Evolutionary conservation across 2,888 invertebrate genomes (phyloP).

Genomic region (Drosophila conformis): DNA sequence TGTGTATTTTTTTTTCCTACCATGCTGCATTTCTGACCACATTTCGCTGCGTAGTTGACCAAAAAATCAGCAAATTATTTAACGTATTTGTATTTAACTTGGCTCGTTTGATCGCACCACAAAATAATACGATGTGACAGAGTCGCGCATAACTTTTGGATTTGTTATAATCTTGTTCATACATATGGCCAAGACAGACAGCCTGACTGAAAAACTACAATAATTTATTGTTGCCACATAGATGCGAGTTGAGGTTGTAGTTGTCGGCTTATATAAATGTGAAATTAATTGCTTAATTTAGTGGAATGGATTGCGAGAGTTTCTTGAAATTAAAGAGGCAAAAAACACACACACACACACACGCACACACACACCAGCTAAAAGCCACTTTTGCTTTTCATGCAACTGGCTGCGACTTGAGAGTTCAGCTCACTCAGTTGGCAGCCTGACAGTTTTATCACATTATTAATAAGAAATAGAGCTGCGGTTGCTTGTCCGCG

Average conservation of each 20-base stretch:
- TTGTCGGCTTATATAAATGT: constrained; percentile 77
- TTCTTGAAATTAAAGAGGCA: constrained; percentile 26
- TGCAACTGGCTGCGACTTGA: constrained; percentile 35
- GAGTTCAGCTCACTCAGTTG: constrained; percentile 62
- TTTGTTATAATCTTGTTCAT: constrained; percentile 52
- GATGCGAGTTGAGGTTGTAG: constrained; percentile 50
- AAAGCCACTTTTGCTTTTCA: constrained; percentile 57
- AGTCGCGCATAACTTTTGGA: constrained; percentile 47
- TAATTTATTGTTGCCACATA: constrained; percentile 69
- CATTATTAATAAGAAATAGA: constrained; percentile 78
- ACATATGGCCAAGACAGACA: constrained; percentile 8
- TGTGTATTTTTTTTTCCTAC: constrained; percentile 1
- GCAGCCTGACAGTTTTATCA: constrained; percentile 74
- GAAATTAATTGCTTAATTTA: constrained; percentile 80
- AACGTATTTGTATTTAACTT: constrained; percentile 23
- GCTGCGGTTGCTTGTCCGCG: constrained; percentile 44
- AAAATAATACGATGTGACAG: constrained; percentile 69
- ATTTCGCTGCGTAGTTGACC: constrained; percentile 9
- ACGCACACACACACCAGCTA: constrained; percentile 5
- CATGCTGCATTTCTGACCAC: constrained; percentile 17
- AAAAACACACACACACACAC: neutral
- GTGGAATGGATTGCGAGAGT: constrained; percentile 78
- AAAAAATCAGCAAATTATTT: constrained; percentile 4
- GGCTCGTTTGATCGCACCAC: constrained; percentile 44
- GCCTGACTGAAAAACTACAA: constrained; percentile 42